Evolutionary conservation across 2,113 vertebrate genomes (phyloP).

Genomic region (Xenus cinereus): DNA sequence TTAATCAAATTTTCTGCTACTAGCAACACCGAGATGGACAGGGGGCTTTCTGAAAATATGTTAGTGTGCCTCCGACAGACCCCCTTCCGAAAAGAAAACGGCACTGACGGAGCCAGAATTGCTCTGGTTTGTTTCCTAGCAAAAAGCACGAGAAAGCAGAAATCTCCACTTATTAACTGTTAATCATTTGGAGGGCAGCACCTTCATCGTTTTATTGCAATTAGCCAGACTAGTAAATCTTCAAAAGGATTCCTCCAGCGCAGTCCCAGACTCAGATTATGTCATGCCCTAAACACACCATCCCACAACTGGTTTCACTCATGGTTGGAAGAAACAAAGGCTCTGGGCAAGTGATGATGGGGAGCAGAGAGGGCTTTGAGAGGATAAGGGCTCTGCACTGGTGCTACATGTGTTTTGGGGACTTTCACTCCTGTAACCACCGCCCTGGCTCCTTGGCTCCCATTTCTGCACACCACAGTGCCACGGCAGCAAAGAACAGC

Average conservation of each 20-base stretch:
- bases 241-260: constrained; percentile 26
- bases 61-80: background rate
- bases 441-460: background rate
- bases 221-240: constrained; percentile 34
- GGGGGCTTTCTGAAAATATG: background rate
- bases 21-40: background rate
- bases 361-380: background rate
- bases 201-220: background rate
- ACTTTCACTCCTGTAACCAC: background rate
- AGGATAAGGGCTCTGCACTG: background rate
- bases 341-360: background rate
- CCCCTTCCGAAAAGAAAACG: background rate
- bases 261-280: constrained; percentile 45
- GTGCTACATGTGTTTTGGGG: background rate
- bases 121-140: background rate
- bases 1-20: background rate
- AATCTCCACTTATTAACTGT: background rate
- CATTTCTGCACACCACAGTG: accelerated
- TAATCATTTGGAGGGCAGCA: constrained; percentile 1
- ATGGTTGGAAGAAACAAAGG: constrained; percentile 23
- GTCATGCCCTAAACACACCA: constrained; percentile 25
- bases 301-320: constrained; percentile 56
- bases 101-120: background rate
- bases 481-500: accelerated
- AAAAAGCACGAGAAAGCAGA: background rate